Evolutionary conservation across 2,113 vertebrate species (phyloP), one percentile per base, ranked within the genome.

Genomic region (Pardalotus punctatus): DNA sequence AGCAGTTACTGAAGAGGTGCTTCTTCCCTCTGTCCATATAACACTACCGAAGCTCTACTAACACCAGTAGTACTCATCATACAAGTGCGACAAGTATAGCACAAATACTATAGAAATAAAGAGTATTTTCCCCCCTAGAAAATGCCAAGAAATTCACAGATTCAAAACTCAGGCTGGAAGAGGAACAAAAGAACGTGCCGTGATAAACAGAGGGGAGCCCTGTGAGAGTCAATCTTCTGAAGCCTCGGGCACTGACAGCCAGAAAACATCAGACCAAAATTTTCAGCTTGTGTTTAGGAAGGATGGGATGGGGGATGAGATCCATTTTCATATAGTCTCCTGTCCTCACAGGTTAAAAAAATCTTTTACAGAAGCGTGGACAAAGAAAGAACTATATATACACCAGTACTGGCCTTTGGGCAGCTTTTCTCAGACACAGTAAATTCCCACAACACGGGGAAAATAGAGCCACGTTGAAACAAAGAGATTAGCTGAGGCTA

Each of bases 201-300:
- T 3, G 38, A 42, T 11, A 43, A 88, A 47, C 11, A 72, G 27
- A 35, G 10, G 23, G 21, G 12, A 45, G 4, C 11, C 12, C 27
- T 13, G 8, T 20, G 33, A 77, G 14, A 61, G 17, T 20, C 10
- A n/a, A 2, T 48, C 5, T 60, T 77, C 24, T 36, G n/a, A 38
- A 56, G 33, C 6, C 4, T 5, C 0, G 1, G 21, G 38, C 25
- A 69, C 17, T 1, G 0, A 65, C 22, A 29, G 33, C 11, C 66
- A 72, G 20, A 33, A 67, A 62, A 60, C 1, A 0, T 27, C 35
- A 84, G 7, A 51, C 18, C 21, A 31, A 58, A 73, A 24, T 35
- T 33, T 58, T 38, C 18, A 15, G 67, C 29, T 56, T 58, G 5
- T 35, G 5, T 40, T 91, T 56, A 76, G 31, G 27, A 70, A 36